A percentile compares a stretch with the other conserved stretches of the same genome.
These are phyloP conservation scores for Hirundichthys speculiger DNA, from an alignment of 2,113 vertebrate genomes.

Conservation along the genomic window DNA sequence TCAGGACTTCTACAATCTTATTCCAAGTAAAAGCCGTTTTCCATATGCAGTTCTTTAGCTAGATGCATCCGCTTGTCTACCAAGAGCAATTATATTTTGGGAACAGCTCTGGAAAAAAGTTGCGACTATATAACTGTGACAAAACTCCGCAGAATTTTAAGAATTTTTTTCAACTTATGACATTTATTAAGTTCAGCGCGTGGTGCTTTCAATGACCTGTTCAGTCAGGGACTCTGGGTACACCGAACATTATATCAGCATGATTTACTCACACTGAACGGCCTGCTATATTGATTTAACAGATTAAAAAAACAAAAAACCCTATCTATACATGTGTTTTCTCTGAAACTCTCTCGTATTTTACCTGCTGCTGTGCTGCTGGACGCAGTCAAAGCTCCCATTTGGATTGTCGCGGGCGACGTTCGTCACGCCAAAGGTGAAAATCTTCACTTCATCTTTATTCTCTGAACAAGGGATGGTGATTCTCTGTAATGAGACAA, in stretches of 20 bases:
- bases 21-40: constrained; percentile 5
- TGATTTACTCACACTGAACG: too few relatives aligned
- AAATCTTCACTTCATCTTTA: constrained; percentile 74
- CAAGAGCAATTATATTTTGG: neutral
- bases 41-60: neutral
- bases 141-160: neutral
- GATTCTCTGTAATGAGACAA: constrained; percentile 81
- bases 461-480: constrained; percentile 83
- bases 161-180: constrained; percentile 4
- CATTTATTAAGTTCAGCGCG: constrained; percentile 20
- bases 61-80: neutral
- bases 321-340: too few relatives aligned
- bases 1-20: neutral
- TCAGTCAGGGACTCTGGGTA: neutral
- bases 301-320: too few relatives aligned
- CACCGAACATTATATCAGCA: neutral
- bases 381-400: constrained; percentile 91
- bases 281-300: too few relatives aligned
- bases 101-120: too few relatives aligned
- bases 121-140: too few relatives aligned
- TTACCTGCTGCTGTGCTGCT: constrained; percentile 87
- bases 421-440: constrained; percentile 88
- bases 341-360: neutral
- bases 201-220: neutral
- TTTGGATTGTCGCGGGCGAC: constrained; percentile 88